Conservation (phyloP, 2,797 vertebrate genomes). For the Dicrostonyx torquatus region DNA sequence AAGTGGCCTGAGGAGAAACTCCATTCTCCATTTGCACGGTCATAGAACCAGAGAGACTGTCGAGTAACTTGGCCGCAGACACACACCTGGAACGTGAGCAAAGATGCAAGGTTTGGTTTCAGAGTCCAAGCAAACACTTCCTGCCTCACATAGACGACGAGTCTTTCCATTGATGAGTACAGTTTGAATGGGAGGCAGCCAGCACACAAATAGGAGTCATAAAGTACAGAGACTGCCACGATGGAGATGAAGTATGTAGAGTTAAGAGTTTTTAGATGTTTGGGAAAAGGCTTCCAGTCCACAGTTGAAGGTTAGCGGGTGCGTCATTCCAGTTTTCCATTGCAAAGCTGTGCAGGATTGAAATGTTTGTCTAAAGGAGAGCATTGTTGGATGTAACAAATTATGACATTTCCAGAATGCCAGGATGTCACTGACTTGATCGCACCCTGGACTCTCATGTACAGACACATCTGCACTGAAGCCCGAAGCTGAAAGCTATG, state of each 20-base stretch:
- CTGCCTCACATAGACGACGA: neutral
- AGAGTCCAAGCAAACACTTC: neutral
- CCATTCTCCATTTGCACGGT: neutral
- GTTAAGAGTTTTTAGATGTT: neutral
- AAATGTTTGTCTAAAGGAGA: neutral
- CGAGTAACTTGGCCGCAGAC: neutral
- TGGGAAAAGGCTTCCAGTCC: neutral
- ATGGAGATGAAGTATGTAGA: neutral
- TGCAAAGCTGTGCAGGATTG: neutral
- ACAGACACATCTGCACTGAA: neutral
- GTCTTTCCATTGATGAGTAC: neutral
- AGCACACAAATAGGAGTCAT: neutral
- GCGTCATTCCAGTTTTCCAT: neutral
- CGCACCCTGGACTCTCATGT: neutral
- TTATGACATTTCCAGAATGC: constrained; percentile 52
- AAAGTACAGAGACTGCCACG: neutral
- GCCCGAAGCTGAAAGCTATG: constrained; percentile 38
- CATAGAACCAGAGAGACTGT: neutral
- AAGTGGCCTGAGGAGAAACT: neutral
- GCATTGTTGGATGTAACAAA: neutral
- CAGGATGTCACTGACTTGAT: neutral
- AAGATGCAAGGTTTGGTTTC: neutral
- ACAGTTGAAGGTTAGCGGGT: neutral
- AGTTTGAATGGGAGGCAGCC: neutral
- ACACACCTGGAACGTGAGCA: neutral